Base-by-base conservation (phyloP, 2,888 invertebrate genomes). In the Xiphydria camelus region DNA sequence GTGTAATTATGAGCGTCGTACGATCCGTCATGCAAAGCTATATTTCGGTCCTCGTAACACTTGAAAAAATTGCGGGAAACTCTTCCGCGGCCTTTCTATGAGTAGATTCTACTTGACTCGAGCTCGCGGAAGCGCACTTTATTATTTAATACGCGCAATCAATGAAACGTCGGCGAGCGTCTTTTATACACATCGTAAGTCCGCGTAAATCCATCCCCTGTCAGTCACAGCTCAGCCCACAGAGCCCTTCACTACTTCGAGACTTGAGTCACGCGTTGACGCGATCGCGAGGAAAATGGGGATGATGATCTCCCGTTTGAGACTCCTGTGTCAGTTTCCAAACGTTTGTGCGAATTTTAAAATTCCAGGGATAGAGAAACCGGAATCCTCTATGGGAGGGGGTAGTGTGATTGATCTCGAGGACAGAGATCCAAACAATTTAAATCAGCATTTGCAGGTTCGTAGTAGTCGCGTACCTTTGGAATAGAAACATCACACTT, bases 371-470 rank as follows among this genome's bases (percentile, higher is more conserved):
- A 72, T 72, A 66, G 69, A 70, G 25, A 74, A 73, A 53, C 58
- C 69, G n/a, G 69, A 59, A 31, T 73, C 73, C 22, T 70, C 72
- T 25, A 61, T 59, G 54, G 79, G 78, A 26, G 78, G 71, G 39
- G 73, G 61, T 2, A 73, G 77, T 26, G 70, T 71, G 4, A 77
- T 79, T 31, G 79, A 83, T 38, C 73, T 87, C 47, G 86, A 86
- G 60, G 86, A 87, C 59, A 73, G 88, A 50, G 88, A 88, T 64
- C 88, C 88, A 1, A 85, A 86, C 59, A 80, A 79, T 49, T 70
- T 88, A 49, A 88, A 87, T 64, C 81, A 82, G 47, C 86, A 88
- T 70, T 77, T 88, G 36, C 85, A 87, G 83, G 88, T 87, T 72
- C 63, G 57, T 51, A 6, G n/a, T n/a, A n/a, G n/a, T n/a, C n/a